Evolutionary conservation across 2,797 vertebrate species (phyloP), one percentile per base, ranked within the genome.

Genomic region (Trachurus trachurus): DNA sequence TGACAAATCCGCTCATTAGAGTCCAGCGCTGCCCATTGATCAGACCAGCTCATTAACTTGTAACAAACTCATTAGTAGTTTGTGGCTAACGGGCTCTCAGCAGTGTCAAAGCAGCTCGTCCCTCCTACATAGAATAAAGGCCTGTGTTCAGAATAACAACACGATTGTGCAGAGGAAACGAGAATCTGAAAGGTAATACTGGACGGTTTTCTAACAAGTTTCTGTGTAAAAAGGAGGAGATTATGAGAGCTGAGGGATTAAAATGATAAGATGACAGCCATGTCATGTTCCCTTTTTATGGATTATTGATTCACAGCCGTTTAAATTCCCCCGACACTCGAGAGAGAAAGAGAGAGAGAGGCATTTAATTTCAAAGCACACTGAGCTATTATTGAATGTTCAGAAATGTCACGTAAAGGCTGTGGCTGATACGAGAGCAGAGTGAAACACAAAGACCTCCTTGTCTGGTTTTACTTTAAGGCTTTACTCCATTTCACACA

Each of bases 341-440:
- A 52, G 61, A 52, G 64, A 26, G 26, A 26, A 26, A 26, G 26
- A 3, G 26, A 26, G 26, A 26, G 26, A 74, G 57, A 56, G 61
- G 47, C 42, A 29, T 72, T 78, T 62, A 42, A 72, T 65, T 66
- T 34, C 45, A 53, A 58, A 70, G 69, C 73, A 68, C 80, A 64
- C 37, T 26, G 56, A 71, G 63, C 60, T 71, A 60, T 29, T 58
- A 60, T 29, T 58, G 45, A 83, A 86, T 5, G 31, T 62, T 75
- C n/a, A 31, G 70, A 81, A 81, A 88, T 74, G 69, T 80, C 79
- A 85, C 34, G 4, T 16, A 61, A 86, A 84, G 63, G 50, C 16
- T 75, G 57, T 71, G 22, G 9, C 56, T 57, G 37, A 72, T 47
- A 57, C 39, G 45, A 53, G 52, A 72, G 40, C 6, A 67, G 31